These are phyloP conservation scores for Sycobia sp. DNA, from an alignment of 1,140 invertebrate species.

Conservation along the genomic window DNA sequence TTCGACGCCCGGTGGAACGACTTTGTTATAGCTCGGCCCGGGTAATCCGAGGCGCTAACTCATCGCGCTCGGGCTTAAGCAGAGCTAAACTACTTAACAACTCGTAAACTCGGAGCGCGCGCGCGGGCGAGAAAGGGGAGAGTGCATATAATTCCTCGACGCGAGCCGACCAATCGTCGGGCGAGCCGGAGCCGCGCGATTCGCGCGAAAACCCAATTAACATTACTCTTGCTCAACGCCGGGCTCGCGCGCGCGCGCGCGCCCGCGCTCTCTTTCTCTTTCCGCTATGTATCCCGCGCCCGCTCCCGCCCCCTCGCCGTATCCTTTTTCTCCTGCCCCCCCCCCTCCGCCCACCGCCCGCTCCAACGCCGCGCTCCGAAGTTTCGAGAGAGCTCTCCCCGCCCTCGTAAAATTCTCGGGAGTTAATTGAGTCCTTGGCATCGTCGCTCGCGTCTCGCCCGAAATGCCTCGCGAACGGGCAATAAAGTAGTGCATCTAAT, in stretches of 20 bases:
- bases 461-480: conserved; percentile 22
- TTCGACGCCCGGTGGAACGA: background rate
- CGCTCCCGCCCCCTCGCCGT: background rate
- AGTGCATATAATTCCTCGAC: conserved; percentile 48
- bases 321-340: conserved; percentile 7
- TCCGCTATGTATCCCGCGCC: no score
- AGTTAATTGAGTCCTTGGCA: conserved; percentile 49
- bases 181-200: conserved; percentile 45
- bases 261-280: no score
- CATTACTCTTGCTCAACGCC: conserved; percentile 46
- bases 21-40: background rate
- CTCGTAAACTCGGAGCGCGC: conserved; percentile 48
- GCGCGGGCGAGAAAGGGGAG: conserved; percentile 23
- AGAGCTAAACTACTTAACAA: conserved; percentile 50
- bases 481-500: conserved; percentile 34
- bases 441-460: conserved; percentile 19
- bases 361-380: background rate
- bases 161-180: conserved; percentile 28
- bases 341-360: background rate
- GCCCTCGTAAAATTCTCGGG: conserved; percentile 49
- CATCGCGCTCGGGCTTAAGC: conserved; percentile 37
- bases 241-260: conserved; percentile 44
- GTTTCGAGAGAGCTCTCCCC: conserved; percentile 23
- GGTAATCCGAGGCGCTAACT: conserved; percentile 4
- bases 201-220: conserved; percentile 49